Conservation (phyloP, 2,113 vertebrate species). For the Kryptolebias marmoratus region DNA sequence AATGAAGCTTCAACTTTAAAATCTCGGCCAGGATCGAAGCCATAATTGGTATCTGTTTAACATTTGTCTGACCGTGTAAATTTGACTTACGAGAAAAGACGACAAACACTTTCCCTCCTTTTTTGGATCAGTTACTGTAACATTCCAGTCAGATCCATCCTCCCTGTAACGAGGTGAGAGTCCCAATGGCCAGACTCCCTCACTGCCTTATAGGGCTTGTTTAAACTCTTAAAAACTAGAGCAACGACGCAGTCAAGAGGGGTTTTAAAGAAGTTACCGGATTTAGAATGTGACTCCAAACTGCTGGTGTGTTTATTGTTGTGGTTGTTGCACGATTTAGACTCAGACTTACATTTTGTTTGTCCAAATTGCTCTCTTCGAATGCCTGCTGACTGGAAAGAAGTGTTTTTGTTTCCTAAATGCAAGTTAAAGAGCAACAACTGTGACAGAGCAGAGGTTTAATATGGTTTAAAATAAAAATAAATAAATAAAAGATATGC, state of each 20-base stretch:
- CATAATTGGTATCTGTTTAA: not conserved
- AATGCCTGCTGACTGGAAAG: too few relatives aligned
- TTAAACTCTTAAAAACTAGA: constrained; percentile 50
- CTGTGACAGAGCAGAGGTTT: not conserved
- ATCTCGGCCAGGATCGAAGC: not conserved
- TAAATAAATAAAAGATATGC: not conserved
- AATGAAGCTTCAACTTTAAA: not conserved
- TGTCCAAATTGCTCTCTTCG: not conserved
- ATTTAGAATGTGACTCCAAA: constrained; percentile 49
- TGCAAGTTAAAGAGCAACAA: not conserved
- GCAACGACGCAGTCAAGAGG: constrained; percentile 10
- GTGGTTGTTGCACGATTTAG: not conserved
- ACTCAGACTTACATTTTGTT: not conserved
- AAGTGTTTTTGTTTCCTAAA: not conserved
- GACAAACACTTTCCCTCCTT: constrained; percentile 70
- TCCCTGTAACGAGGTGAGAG: constrained; percentile 45
- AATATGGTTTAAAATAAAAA: not conserved
- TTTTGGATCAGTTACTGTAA: constrained; percentile 61
- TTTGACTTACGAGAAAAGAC: not conserved
- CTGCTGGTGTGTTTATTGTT: constrained; percentile 22
- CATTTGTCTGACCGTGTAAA: not conserved
- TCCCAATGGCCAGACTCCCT: constrained; percentile 46
- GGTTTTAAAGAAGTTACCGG: constrained; percentile 43
- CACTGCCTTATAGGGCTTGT: constrained; percentile 71
- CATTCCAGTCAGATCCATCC: constrained; percentile 44